These are phyloP conservation scores for Eucera pruinosa DNA, from an alignment of 2,888 invertebrate genomes.

Conservation along the genomic window DNA sequence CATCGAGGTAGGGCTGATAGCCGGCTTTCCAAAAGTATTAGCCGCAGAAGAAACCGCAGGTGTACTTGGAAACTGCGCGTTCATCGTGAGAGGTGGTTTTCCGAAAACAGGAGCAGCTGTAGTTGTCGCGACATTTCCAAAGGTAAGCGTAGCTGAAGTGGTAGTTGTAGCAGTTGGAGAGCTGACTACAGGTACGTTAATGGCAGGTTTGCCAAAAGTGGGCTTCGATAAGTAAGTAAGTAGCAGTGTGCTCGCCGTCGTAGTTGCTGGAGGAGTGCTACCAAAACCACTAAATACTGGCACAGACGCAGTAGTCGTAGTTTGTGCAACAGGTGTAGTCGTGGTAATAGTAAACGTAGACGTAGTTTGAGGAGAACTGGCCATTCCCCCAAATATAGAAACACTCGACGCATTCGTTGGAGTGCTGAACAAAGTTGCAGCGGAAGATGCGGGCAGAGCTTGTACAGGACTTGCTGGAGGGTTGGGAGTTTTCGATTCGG, in stretches of 20 bases:
- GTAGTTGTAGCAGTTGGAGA: conserved; percentile 3
- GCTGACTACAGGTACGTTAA: conserved; percentile 49
- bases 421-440: conserved; percentile 44
- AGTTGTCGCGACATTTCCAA: conserved; percentile 35
- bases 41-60: conserved; percentile 49
- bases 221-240: conserved; percentile 55
- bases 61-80: conserved; percentile 56
- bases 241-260: conserved; percentile 4
- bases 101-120: conserved; percentile 51
- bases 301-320: conserved; percentile 37
- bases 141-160: conserved; percentile 43
- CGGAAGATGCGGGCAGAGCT: conserved; percentile 19
- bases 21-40: conserved; percentile 57
- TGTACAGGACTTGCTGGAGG: conserved; percentile 33
- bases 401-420: conserved; percentile 37
- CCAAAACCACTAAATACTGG: conserved; percentile 58
- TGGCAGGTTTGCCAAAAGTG: conserved; percentile 46
- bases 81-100: conserved; percentile 45
- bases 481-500: conserved; percentile 34
- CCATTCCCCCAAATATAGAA: conserved; percentile 44
- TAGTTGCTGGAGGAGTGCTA: conserved; percentile 11
- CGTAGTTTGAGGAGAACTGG: conserved; percentile 36
- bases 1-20: conserved; percentile 44
- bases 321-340: conserved; percentile 34
- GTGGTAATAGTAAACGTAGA: conserved; percentile 38